Conservation (phyloP, 2,888 invertebrate genomes). For the Himalopsyche tibetana region DNA sequence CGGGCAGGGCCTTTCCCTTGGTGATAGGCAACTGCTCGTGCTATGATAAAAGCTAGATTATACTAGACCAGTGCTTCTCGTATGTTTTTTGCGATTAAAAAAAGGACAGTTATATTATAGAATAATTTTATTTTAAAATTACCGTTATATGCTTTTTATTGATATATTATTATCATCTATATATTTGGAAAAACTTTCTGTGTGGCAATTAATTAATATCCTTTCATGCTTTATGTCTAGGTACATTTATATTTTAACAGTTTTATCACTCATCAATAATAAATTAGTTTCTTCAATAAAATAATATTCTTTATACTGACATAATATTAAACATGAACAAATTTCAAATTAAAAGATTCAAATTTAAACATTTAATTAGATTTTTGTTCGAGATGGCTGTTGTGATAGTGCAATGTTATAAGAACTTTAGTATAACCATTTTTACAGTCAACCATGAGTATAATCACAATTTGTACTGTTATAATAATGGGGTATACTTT, state of each 20-base stretch:
- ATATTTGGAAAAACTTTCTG: conserved; percentile 10
- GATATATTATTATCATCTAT: neutral
- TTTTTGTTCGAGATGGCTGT: no score
- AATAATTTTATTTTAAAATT: neutral
- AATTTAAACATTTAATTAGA: no score
- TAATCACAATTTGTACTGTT: no score
- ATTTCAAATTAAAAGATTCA: no score
- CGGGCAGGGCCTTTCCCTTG: conserved; percentile 66
- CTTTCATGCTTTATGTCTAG: neutral
- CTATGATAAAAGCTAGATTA: conserved; percentile 69
- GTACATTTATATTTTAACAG: neutral
- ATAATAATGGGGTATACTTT: no score
- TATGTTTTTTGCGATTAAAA: neutral
- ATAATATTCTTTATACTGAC: no score
- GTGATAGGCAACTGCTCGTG: conserved; percentile 72
- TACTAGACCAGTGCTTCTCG: conserved; percentile 46
- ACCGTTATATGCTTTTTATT: neutral
- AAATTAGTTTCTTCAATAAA: no score
- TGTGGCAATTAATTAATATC: neutral
- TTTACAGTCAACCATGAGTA: no score
- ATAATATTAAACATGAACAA: no score
- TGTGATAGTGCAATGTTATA: no score
- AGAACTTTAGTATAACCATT: no score
- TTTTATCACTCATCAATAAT: no score
- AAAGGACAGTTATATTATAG: neutral